phyloP scores from a whole-genome alignment of 2,888 invertebrate species.

The Steinernema carpocapsae region DNA sequence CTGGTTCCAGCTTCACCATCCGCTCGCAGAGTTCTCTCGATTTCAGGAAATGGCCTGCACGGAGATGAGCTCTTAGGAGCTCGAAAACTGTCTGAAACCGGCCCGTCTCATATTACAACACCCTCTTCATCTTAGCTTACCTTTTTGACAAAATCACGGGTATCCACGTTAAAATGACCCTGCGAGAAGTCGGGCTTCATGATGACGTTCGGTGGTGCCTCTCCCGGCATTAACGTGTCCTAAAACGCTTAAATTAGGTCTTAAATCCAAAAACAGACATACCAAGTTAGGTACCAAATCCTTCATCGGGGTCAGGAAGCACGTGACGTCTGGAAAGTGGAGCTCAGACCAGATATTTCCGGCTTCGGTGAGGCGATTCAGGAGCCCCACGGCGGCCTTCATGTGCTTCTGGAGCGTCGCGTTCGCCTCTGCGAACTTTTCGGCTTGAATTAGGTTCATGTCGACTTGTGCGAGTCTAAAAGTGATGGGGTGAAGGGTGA shows the following conservation, averaged over 20 bases:
- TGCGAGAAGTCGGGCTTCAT: constrained; percentile 6
- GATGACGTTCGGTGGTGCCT: not conserved
- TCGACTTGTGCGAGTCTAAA: constrained; percentile 6
- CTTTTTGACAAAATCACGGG: not conserved
- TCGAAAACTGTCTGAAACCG: not conserved
- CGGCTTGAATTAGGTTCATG: not conserved
- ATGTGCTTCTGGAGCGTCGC: not conserved
- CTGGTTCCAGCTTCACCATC: not conserved
- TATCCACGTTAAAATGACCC: not conserved
- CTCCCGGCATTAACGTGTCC: not conserved
- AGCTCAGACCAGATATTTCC: not conserved
- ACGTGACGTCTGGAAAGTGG: not conserved
- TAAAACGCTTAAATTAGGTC: not conserved
- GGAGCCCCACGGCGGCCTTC: not conserved
- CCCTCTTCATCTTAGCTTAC: no score
- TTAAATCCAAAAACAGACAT: not conserved
- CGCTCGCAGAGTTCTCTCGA: not conserved
- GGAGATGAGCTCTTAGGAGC: not conserved
- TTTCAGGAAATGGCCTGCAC: not conserved
- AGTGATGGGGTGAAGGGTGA: no score
- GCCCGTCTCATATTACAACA: no score
- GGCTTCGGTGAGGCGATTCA: not conserved
- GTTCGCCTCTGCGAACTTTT: not conserved
- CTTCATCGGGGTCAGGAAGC: not conserved
- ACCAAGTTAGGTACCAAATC: not conserved